Base-by-base conservation (phyloP, 2,113 vertebrate genomes). In the Oostethus manadensis region DNA sequence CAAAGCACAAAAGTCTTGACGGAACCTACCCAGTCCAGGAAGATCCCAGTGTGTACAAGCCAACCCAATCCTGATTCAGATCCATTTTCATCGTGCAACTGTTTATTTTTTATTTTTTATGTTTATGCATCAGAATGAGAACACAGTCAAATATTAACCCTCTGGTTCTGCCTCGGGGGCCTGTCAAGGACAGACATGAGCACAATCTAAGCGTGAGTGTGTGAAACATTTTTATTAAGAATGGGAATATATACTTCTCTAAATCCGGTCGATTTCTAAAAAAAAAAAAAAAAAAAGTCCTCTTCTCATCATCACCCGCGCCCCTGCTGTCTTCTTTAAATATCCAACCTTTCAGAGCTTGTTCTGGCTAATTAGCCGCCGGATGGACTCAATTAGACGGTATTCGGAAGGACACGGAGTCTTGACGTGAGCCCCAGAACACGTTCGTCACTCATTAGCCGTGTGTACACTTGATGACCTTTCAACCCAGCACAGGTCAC, bases 131-230 rank as follows among this genome's bases (percentile, higher is more conserved):
- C 56, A 54, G 64, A 76, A 72, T 60, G 68, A 57, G 67, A 84
- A 55, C 59, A 44, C 62, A 73, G 65, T 74, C 67, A 79, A 78
- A 70, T 70, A 54, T 77, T 70, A 75, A 55, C 72, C 84, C 80
- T 42, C 56, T 57, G 80, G 83, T 77, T 33, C 45, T 43, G 81
- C 81, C 78, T 84, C 59, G 14, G 82, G n/a, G 86, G 71, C 66
- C 58, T 73, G 60, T 76, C 54, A 62, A 75, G 71, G 71, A 55
- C 58, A 72, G 56, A 53, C 51, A 26, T 13, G 7, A 49, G 64
- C 18, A 49, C 26, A 76, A 79, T 80, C 64, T 81, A 80, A 78
- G 76, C 50, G n/a, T 51, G 58, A 70, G 65, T 60, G 59, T 54
- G 48, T 43, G 1, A 42, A 83, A 76, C 73, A 80, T 72, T 72